Conservation (phyloP, 2,888 invertebrate genomes). For the Cataglyphis albicans region DNA sequence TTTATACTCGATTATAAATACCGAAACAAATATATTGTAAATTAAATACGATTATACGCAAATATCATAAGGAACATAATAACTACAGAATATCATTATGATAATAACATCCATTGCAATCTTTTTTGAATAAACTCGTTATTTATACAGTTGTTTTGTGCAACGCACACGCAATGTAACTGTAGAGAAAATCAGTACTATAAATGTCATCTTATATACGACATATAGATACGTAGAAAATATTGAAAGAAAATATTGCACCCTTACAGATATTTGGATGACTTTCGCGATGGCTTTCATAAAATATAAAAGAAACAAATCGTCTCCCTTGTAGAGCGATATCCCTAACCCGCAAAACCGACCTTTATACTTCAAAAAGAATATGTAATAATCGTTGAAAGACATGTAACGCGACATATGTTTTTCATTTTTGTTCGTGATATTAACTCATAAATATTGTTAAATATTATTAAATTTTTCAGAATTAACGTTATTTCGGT, state of each 20-base stretch:
- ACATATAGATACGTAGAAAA: conserved; percentile 14
- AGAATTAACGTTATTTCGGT: neutral
- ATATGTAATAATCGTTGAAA: conserved; percentile 7
- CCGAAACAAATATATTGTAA: neutral
- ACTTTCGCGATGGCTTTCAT: conserved; percentile 27
- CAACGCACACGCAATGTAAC: neutral
- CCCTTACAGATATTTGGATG: conserved; percentile 17
- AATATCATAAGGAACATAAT: neutral
- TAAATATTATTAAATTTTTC: neutral
- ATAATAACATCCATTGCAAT: neutral
- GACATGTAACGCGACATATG: neutral
- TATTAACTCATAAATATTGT: neutral
- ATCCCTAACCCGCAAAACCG: neutral
- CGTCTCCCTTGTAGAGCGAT: neutral
- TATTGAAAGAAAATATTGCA: conserved; percentile 34
- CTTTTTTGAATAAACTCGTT: conserved; percentile 18
- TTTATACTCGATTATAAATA: neutral
- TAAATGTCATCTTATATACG: conserved; percentile 8
- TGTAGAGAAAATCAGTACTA: neutral
- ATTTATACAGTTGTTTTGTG: conserved; percentile 2
- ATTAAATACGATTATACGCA: neutral
- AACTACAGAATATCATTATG: neutral
- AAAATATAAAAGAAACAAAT: conserved; percentile 32
- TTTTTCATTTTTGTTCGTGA: conserved; percentile 1
- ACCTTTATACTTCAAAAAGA: neutral